A percentile compares a stretch with the other conserved stretches of the same genome.
These are phyloP conservation scores for Capreolus pygargus DNA, from an alignment of 2,113 vertebrate genomes.

Conservation along the genomic window DNA sequence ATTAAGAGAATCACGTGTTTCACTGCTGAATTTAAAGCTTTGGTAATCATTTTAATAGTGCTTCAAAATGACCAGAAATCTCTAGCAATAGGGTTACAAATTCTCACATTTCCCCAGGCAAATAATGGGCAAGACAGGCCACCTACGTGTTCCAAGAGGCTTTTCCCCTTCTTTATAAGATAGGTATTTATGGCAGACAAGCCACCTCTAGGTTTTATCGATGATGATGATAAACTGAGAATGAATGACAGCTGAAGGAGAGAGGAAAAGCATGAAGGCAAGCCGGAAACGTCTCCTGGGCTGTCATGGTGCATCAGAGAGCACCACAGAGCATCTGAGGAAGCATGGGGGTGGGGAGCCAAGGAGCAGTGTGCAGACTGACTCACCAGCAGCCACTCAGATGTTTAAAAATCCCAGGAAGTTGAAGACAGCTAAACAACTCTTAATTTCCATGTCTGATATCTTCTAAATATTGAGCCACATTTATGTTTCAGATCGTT, in stretches of 20 bases:
- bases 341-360: background rate
- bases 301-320: background rate
- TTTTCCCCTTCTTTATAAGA: conserved; percentile 45
- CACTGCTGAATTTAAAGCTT: conserved; percentile 74
- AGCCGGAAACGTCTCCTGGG: background rate
- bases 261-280: background rate
- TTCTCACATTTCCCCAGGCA: conserved; percentile 70
- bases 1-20: conserved; percentile 74
- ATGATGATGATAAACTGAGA: conserved; percentile 56
- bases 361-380: background rate
- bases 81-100: conserved; percentile 60
- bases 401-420: background rate
- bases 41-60: conserved; percentile 75
- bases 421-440: background rate
- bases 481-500: background rate
- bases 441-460: background rate
- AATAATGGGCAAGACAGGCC: conserved; percentile 63
- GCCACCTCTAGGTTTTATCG: background rate
- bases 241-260: conserved; percentile 57
- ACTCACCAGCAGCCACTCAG: conserved; percentile 34
- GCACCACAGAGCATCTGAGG: background rate
- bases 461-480: background rate
- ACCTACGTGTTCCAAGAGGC: conserved; percentile 58
- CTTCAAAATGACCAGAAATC: conserved; percentile 71
- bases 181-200: conserved; percentile 49